Evolutionary conservation across 92 coral and sea anemone genomes (phyloP).

Genomic region (Palythoa grandis): DNA sequence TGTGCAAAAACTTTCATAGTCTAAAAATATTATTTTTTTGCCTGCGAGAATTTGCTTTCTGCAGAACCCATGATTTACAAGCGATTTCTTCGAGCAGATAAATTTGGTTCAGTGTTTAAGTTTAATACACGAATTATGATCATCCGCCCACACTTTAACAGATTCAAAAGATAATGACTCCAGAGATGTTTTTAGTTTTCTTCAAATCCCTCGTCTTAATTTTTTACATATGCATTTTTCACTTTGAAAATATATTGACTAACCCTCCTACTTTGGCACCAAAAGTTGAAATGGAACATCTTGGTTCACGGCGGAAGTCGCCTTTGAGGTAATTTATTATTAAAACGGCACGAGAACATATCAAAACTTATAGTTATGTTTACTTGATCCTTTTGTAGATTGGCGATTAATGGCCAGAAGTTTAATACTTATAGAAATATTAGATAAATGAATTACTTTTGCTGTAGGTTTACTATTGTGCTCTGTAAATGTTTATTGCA

Average conservation of each 20-base stretch:
- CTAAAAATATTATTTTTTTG: neutral
- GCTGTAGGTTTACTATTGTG: conserved; percentile 1
- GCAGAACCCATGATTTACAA: neutral
- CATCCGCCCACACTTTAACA: conserved; percentile 15
- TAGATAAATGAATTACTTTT: conserved; percentile 32
- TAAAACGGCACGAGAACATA: conserved; percentile 17
- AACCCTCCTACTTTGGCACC: neutral
- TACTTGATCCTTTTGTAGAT: conserved; percentile 26
- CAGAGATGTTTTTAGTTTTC: conserved; percentile 5
- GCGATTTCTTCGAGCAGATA: neutral
- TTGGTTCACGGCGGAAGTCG: neutral
- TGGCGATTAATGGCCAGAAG: conserved; percentile 31
- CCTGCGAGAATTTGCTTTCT: conserved; percentile 15
- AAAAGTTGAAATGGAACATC: neutral
- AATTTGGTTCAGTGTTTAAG: neutral
- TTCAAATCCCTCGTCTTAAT: neutral
- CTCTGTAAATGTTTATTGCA: conserved; percentile 19
- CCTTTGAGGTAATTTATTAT: conserved; percentile 27
- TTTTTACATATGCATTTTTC: neutral
- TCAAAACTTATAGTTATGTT: conserved; percentile 34
- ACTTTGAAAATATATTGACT: neutral
- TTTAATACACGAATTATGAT: neutral
- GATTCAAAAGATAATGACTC: conserved; percentile 23
- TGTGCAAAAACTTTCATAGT: conserved; percentile 2
- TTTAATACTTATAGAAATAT: conserved; percentile 14